These are phyloP conservation scores for Matsumurasca onukii DNA, from an alignment of 1,140 invertebrate species.

Conservation along the genomic window DNA sequence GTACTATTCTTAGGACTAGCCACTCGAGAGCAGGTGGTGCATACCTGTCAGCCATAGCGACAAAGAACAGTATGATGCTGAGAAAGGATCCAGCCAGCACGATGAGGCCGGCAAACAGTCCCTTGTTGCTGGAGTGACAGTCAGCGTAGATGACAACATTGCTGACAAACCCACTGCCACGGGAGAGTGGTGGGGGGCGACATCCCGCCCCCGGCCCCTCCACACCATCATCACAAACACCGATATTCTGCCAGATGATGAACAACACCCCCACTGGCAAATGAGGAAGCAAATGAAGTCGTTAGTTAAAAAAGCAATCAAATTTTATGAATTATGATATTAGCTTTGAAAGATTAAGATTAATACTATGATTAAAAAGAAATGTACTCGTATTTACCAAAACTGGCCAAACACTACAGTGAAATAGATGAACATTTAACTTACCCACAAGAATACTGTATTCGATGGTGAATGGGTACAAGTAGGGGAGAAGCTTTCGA, in stretches of 20 bases:
- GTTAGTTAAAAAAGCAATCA: background rate
- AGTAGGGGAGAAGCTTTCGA: slow-evolving; percentile 81
- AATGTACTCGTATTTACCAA: no score
- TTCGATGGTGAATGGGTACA: slow-evolving; percentile 90
- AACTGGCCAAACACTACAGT: no score
- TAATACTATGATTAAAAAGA: no score
- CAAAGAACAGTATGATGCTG: slow-evolving; percentile 67
- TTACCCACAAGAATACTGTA: slow-evolving; percentile 72
- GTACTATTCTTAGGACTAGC: no score
- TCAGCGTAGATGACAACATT: slow-evolving; percentile 67
- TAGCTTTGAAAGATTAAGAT: no score
- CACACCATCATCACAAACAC: slow-evolving; percentile 51
- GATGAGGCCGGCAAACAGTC: slow-evolving; percentile 65
- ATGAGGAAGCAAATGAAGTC: slow-evolving; percentile 4
- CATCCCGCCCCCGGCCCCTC: slow-evolving; percentile 31
- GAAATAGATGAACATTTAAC: no score
- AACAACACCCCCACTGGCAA: slow-evolving; percentile 66
- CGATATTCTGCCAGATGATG: slow-evolving; percentile 71
- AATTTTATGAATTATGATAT: background rate
- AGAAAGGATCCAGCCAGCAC: slow-evolving; percentile 62
- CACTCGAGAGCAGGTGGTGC: no score
- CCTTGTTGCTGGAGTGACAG: slow-evolving; percentile 70
- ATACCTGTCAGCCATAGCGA: slow-evolving; percentile 58
- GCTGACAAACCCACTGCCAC: slow-evolving; percentile 46
- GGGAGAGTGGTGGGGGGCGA: background rate